Evolutionary conservation across 1,140 invertebrate genomes (phyloP).

Genomic region (Adelges cooleyi): DNA sequence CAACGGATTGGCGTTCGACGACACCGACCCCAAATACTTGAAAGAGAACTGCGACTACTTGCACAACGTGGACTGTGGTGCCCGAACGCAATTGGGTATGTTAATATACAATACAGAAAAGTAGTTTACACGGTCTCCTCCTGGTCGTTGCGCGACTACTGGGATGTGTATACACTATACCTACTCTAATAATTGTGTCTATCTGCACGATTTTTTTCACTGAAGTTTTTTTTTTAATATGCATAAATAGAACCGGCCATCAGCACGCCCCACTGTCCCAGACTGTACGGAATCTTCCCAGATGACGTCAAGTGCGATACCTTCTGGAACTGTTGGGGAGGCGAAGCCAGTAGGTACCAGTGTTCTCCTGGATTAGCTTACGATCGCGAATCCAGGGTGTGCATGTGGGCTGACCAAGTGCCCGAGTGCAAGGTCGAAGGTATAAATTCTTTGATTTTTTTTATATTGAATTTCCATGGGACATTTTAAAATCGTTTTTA

Average conservation of each 20-base stretch:
- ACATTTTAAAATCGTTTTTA: not conserved
- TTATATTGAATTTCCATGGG: not conserved
- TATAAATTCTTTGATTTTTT: slow-evolving; percentile 42
- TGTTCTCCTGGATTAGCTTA: slow-evolving; percentile 89
- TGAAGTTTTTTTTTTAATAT: too few relatives aligned
- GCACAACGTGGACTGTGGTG: slow-evolving; percentile 89
- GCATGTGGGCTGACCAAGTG: slow-evolving; percentile 90
- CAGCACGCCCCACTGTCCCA: slow-evolving; percentile 67
- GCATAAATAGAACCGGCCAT: slow-evolving; percentile 71
- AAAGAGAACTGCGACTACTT: slow-evolving; percentile 92
- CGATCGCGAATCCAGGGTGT: slow-evolving; percentile 79
- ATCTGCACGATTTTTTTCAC: too few relatives aligned
- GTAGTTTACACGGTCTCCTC: not conserved
- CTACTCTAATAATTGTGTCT: too few relatives aligned
- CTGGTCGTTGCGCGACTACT: not conserved
- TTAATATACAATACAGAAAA: not conserved
- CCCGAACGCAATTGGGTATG: slow-evolving; percentile 66
- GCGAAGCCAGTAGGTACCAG: slow-evolving; percentile 81
- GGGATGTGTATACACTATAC: not conserved
- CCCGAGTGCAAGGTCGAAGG: slow-evolving; percentile 79
- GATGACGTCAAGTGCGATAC: slow-evolving; percentile 79
- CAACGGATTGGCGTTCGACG: slow-evolving; percentile 85
- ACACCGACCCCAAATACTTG: slow-evolving; percentile 73
- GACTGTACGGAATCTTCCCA: slow-evolving; percentile 84
- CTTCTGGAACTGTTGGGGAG: slow-evolving; percentile 95